Base-by-base conservation (phyloP, 1,140 invertebrate species). In the Drosophila nebulosa region DNA sequence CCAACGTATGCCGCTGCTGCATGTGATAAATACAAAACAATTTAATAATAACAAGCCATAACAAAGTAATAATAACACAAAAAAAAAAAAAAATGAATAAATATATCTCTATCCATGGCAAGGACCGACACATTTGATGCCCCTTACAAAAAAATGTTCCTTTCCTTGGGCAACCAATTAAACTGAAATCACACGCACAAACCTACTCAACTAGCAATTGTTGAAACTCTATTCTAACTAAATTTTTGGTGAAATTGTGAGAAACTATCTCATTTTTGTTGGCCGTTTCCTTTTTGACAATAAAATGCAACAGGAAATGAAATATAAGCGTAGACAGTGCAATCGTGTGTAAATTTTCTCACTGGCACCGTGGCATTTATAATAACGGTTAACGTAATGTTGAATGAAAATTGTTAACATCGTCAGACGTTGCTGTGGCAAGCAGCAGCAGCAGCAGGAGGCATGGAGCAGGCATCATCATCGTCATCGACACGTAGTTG, bases 401-500 rank as follows among this genome's bases (percentile, higher is more conserved):
- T 50, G 56, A 73, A 60, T 56, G 52, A 79, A 84, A 84, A 84
- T 76, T 79, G 76, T 85, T 74, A 67, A 64, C 72, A 75, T 21
- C 39, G 16, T 46, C 39, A 46, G 39, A 46, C 39, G 18, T 18
- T 42, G 39, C 39, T 21, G 39, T 18, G 18, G 16, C 39, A 46
- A 18, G 7, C 39, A 18, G 2, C 18, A n/a, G 9, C 39, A 46
- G 39, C 7, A 21, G n/a, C n/a, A 39, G 36, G 35, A 35, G 32
- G 32, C 32, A 35, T 30, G 32, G 3, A 10, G 32, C 32, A 35
- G 32, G 10, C 35, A 36, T n/a, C 35, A 14, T 18, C 39, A 46
- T 46, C 39, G 21, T 74, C 71, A 75, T 74, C 76, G 78, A 79
- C 79, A 84, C 79, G 80, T 85, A 84, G 59, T 73, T 57, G 74